These are phyloP conservation scores for Pogonocherus hispidulus DNA, from an alignment of 2,888 invertebrate species.

Conservation along the genomic window DNA sequence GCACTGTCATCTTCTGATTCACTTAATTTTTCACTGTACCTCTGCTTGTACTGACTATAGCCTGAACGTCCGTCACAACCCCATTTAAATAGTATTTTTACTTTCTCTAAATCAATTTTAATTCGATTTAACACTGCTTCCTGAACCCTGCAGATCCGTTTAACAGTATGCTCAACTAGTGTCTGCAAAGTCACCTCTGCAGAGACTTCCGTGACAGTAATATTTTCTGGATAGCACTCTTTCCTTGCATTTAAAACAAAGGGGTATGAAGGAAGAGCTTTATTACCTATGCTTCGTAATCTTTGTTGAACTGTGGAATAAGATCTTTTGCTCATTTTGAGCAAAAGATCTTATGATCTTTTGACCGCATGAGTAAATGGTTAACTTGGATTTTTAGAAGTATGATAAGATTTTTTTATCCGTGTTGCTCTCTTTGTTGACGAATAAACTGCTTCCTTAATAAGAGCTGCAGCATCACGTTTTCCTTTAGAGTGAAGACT, in stretches of 20 bases:
- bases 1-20: not conserved
- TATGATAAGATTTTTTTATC: slow-evolving; percentile 28
- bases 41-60: not conserved
- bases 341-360: slow-evolving; percentile 25
- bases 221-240: slow-evolving; percentile 19
- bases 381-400: slow-evolving; percentile 2
- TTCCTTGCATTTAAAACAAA: no score
- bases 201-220: slow-evolving; percentile 23
- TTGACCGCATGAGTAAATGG: slow-evolving; percentile 14
- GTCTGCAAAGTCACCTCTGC: slow-evolving; percentile 25
- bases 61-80: no score
- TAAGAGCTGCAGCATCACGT: slow-evolving; percentile 32
- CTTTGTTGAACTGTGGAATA: slow-evolving; percentile 26
- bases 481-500: slow-evolving; percentile 18
- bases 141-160: slow-evolving; percentile 24
- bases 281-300: slow-evolving; percentile 11
- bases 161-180: slow-evolving; percentile 30
- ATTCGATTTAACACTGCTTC: not conserved
- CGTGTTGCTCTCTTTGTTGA: slow-evolving; percentile 13
- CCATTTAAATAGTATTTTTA: not conserved
- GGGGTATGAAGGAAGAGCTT: slow-evolving; percentile 27
- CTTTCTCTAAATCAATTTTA: not conserved
- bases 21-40: not conserved
- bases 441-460: slow-evolving; percentile 21
- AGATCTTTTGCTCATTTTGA: slow-evolving; percentile 27